Percentiles rank a stretch among this genome's conserved stretches.
These are phyloP conservation scores for Engystomops pustulosus DNA, from an alignment of 2,113 vertebrate species.

Conservation along the genomic window DNA sequence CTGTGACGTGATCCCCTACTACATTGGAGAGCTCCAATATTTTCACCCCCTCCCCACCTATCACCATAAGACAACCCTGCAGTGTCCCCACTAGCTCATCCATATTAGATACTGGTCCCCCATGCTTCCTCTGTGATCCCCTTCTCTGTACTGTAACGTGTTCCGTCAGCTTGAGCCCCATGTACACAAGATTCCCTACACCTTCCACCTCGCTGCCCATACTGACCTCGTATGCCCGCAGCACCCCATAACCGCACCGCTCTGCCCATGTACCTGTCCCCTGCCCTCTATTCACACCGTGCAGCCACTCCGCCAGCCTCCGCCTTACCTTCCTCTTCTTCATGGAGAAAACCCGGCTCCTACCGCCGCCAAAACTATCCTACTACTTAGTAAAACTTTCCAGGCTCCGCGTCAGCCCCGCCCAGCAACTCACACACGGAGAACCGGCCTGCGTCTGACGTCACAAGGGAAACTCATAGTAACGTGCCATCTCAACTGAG, in stretches of 20 bases:
- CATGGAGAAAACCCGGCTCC: conserved; percentile 3
- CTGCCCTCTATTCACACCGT: neutral
- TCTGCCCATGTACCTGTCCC: neutral
- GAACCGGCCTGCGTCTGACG: conserved; percentile 33
- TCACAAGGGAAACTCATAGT: neutral
- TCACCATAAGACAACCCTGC: neutral
- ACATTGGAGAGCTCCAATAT: no score
- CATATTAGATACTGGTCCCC: neutral
- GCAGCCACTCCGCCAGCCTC: neutral
- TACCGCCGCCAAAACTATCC: conserved; percentile 6
- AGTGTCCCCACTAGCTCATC: no score
- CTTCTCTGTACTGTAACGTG: neutral
- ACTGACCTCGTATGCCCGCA: neutral
- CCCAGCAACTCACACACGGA: conserved; percentile 31
- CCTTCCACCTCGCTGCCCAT: neutral
- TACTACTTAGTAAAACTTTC: conserved; percentile 34
- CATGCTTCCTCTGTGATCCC: neutral
- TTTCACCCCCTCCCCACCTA: fast-evolving
- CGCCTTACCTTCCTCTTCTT: conserved; percentile 44
- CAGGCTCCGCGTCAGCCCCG: conserved; percentile 22
- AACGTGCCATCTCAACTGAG: conserved; percentile 8
- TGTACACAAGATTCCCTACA: neutral
- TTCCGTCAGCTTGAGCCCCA: neutral
- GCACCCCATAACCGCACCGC: neutral
- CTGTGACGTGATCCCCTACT: no score